These are phyloP conservation scores for Drosophila parabipectinata DNA, from an alignment of 1,140 invertebrate genomes.

Conservation along the genomic window DNA sequence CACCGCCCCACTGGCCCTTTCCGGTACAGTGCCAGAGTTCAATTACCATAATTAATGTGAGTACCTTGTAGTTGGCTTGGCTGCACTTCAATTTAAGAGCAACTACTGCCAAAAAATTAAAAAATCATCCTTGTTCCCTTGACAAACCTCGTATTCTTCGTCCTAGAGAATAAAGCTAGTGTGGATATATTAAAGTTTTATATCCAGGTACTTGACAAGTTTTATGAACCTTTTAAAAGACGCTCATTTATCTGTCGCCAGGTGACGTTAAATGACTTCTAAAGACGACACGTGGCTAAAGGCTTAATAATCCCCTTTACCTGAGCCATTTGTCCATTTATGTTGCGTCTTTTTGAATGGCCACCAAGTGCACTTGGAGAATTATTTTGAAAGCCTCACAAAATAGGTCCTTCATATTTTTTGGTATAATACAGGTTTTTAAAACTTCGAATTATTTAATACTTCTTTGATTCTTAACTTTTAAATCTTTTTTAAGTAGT, in stretches of 20 bases:
- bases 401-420: slow-evolving; percentile 40
- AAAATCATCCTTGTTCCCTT: background rate
- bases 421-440: background rate
- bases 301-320: slow-evolving; percentile 22
- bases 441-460: no score
- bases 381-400: slow-evolving; percentile 58
- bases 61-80: background rate
- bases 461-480: background rate
- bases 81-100: slow-evolving; percentile 1
- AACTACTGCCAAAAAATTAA: background rate
- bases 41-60: slow-evolving; percentile 78
- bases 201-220: slow-evolving; percentile 4
- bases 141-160: background rate
- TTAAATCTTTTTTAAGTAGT: background rate
- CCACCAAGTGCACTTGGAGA: slow-evolving; percentile 48
- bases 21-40: slow-evolving; percentile 60
- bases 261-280: slow-evolving; percentile 29
- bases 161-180: slow-evolving; percentile 5
- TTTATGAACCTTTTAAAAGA: slow-evolving; percentile 17
- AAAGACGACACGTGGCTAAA: background rate
- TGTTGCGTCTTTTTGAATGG: slow-evolving; percentile 24
- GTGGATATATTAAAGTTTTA: slow-evolving; percentile 15
- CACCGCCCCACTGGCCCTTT: background rate
- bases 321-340: slow-evolving; percentile 24
- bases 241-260: slow-evolving; percentile 20